Conservation (phyloP, 2,113 vertebrate species). For the Myrmophylax atrothorax region DNA sequence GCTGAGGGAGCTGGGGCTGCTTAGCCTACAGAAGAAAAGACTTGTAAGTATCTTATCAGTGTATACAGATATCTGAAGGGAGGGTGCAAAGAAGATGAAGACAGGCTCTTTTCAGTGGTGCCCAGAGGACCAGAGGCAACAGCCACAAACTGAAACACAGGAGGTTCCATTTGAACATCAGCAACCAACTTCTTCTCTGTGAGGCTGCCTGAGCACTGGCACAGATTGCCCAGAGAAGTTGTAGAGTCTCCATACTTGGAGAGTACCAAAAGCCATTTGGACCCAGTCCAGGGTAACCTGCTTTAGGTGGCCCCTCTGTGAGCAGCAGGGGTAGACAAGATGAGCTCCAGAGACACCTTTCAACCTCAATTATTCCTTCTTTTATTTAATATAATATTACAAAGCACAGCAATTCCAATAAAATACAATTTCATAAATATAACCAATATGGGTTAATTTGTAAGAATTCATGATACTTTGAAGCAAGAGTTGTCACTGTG, state of each 20-base stretch:
- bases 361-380: neutral
- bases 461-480: neutral
- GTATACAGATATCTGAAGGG: neutral
- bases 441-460: neutral
- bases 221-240: neutral
- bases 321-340: neutral
- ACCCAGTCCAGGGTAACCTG: neutral
- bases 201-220: neutral
- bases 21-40: neutral
- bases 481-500: neutral
- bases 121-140: neutral
- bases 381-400: neutral
- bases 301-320: neutral
- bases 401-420: neutral
- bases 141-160: neutral
- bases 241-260: neutral
- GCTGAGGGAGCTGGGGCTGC: neutral
- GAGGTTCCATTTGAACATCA: neutral
- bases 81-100: neutral
- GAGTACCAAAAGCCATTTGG: neutral
- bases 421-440: neutral
- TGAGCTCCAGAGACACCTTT: neutral
- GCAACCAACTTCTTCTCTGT: neutral
- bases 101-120: neutral
- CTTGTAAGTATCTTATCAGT: accelerated